Conservation (phyloP, 1,140 invertebrate species). For the Drosophila guanche region DNA sequence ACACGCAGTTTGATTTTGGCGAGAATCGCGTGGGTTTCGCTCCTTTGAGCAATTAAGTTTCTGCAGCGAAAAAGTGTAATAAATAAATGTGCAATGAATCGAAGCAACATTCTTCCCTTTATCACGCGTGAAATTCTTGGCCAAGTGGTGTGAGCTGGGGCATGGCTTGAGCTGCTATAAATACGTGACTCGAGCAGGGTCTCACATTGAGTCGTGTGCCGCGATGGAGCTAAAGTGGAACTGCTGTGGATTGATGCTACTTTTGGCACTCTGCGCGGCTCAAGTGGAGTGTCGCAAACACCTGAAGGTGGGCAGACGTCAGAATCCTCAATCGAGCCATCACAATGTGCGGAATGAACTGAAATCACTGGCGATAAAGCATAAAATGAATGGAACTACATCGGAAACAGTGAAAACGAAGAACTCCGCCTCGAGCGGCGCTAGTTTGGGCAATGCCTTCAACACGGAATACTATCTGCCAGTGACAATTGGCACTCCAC, state of each 20-base stretch:
- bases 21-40: slow-evolving; percentile 88
- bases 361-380: slow-evolving; percentile 31
- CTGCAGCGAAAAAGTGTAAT: background rate
- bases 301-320: slow-evolving; percentile 19
- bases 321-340: slow-evolving; percentile 28
- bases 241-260: background rate
- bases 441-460: slow-evolving; percentile 35
- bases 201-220: slow-evolving; percentile 8
- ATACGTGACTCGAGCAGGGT: slow-evolving; percentile 37
- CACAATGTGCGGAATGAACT: slow-evolving; percentile 25
- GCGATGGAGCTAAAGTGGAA: slow-evolving; percentile 24
- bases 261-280: background rate
- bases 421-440: background rate
- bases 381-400: slow-evolving; percentile 15
- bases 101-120: background rate
- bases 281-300: slow-evolving; percentile 9
- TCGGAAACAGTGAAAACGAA: background rate
- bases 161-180: slow-evolving; percentile 19
- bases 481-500: slow-evolving; percentile 95
- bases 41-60: background rate
- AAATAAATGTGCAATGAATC: background rate
- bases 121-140: slow-evolving; percentile 39
- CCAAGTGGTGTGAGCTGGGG: slow-evolving; percentile 11
- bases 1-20: slow-evolving; percentile 89
- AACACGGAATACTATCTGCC: slow-evolving; percentile 98